These are phyloP conservation scores for Cryptotis parvus DNA, from an alignment of 2,113 vertebrate genomes.

Conservation along the genomic window DNA sequence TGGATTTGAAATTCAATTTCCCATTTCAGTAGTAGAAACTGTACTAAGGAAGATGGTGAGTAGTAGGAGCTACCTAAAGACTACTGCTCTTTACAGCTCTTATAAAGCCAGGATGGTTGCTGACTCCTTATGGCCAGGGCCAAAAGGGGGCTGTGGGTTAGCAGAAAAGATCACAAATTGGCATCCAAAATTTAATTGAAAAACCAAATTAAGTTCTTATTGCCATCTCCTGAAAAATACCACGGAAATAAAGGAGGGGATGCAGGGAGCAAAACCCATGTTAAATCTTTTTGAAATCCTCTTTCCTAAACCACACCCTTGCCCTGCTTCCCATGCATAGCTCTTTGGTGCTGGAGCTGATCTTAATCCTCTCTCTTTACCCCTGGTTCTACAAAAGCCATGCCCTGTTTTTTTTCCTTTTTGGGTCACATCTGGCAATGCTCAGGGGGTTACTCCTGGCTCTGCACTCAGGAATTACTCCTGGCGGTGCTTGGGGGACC, in stretches of 20 bases:
- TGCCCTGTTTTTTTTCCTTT: background rate
- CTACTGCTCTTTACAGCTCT: background rate
- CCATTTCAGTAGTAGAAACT: background rate
- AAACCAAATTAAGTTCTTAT: constrained; percentile 67
- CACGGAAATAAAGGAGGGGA: background rate
- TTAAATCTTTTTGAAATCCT: constrained; percentile 59
- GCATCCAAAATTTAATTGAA: constrained; percentile 64
- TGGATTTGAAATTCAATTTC: background rate
- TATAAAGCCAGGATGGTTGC: background rate
- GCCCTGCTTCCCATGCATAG: background rate
- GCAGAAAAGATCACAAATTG: background rate
- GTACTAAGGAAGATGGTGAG: background rate
- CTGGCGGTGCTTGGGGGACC: no score
- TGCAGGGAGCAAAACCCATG: background rate
- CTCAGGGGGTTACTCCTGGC: no score
- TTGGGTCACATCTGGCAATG: no score
- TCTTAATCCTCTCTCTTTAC: background rate
- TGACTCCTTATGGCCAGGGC: background rate
- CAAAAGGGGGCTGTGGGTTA: background rate
- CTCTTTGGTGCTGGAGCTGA: background rate
- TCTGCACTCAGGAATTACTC: no score
- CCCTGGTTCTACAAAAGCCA: background rate
- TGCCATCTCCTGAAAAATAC: constrained; percentile 21
- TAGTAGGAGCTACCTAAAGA: background rate
- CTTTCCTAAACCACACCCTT: background rate